These are phyloP conservation scores for Pseudomyrmex gracilis DNA, from an alignment of 1,140 invertebrate genomes.

Conservation along the genomic window DNA sequence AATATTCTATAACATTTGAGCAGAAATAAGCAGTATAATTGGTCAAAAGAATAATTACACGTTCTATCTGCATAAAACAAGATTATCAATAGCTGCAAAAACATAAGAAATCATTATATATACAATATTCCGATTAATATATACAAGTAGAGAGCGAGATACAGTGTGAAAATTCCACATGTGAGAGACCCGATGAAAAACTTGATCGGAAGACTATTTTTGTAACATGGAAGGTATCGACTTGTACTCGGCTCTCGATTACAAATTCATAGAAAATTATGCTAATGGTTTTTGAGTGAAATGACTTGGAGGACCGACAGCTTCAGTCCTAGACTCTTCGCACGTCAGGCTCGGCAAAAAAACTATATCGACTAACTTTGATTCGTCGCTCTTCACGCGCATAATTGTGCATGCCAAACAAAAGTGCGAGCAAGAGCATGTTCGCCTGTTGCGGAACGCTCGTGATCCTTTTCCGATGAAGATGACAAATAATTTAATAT, in stretches of 20 bases:
- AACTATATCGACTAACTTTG: not conserved
- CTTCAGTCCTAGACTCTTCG: slow-evolving; percentile 11
- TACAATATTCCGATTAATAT: slow-evolving; percentile 35
- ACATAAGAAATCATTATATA: slow-evolving; percentile 30
- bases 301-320: slow-evolving; percentile 37
- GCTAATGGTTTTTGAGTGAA: slow-evolving; percentile 40
- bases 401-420: slow-evolving; percentile 10
- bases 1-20: slow-evolving; percentile 50
- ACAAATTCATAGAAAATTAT: slow-evolving; percentile 64
- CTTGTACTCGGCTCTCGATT: slow-evolving; percentile 16
- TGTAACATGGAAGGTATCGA: slow-evolving; percentile 20
- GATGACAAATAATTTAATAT: slow-evolving; percentile 65
- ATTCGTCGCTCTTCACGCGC: not conserved
- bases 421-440: slow-evolving; percentile 5
- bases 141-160: not conserved
- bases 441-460: not conserved
- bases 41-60: slow-evolving; percentile 50
- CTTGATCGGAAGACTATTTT: slow-evolving; percentile 28
- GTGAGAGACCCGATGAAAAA: not conserved
- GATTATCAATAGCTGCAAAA: slow-evolving; percentile 21
- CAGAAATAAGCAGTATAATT: slow-evolving; percentile 51
- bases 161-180: slow-evolving; percentile 32
- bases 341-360: not conserved
- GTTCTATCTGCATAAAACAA: not conserved
- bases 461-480: not conserved